Evolutionary conservation across 1,140 invertebrate species (phyloP).

Genomic region (Psix sp.): DNA sequence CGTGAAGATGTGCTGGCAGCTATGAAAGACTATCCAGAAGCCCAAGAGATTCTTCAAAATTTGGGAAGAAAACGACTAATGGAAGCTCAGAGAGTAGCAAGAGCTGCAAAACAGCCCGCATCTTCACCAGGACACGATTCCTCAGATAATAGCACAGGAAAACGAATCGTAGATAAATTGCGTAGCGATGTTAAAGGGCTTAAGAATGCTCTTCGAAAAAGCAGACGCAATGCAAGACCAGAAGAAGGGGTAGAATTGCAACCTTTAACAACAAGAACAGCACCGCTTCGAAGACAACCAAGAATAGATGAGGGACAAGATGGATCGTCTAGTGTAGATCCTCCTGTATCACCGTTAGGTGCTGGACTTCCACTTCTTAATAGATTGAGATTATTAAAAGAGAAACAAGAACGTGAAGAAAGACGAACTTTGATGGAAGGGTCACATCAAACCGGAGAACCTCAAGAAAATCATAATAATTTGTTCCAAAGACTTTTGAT

Average conservation of each 20-base stretch:
- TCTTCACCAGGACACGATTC: constrained; percentile 76
- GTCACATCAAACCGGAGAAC: constrained; percentile 57
- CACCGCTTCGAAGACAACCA: constrained; percentile 68
- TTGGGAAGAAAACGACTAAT: constrained; percentile 91
- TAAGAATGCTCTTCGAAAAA: constrained; percentile 82
- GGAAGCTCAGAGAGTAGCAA: constrained; percentile 80
- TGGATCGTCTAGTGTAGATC: constrained; percentile 51
- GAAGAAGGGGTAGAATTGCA: constrained; percentile 76
- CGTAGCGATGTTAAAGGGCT: constrained; percentile 89
- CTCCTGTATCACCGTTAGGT: constrained; percentile 82
- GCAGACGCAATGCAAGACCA: constrained; percentile 77
- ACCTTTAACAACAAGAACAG: constrained; percentile 78
- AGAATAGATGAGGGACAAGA: constrained; percentile 69
- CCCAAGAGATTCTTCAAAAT: constrained; percentile 93
- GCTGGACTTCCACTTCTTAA: constrained; percentile 89
- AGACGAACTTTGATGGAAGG: constrained; percentile 78
- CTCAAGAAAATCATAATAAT: constrained; percentile 77
- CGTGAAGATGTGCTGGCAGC: constrained; percentile 95
- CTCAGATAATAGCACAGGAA: constrained; percentile 82
- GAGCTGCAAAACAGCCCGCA: constrained; percentile 54
- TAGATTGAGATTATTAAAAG: constrained; percentile 86
- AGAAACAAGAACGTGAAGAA: constrained; percentile 86
- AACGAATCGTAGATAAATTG: constrained; percentile 87
- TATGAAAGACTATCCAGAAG: constrained; percentile 98
- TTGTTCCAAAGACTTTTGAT: constrained; percentile 87